These are phyloP conservation scores for Tetramorium bicarinatum DNA, from an alignment of 2,888 invertebrate species.

Conservation along the genomic window DNA sequence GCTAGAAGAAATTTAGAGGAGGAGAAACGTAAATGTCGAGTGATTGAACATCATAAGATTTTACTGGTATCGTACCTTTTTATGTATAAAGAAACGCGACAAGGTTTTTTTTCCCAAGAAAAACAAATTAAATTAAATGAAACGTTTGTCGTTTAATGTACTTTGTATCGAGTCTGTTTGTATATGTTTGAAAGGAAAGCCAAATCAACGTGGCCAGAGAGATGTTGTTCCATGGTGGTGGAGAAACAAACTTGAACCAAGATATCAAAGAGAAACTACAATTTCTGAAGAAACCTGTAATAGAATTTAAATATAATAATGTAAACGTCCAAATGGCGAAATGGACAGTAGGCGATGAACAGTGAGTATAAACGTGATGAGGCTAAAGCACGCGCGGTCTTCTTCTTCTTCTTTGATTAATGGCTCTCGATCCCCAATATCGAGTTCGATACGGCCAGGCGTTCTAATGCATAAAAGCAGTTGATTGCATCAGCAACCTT, in stretches of 20 bases:
- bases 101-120: background rate
- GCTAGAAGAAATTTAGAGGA: constrained; percentile 93
- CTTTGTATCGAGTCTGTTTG: background rate
- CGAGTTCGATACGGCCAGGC: no score
- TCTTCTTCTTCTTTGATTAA: no score
- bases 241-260: constrained; percentile 91
- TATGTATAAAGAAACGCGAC: background rate
- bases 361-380: constrained; percentile 45
- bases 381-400: no score
- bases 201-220: constrained; percentile 92
- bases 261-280: constrained; percentile 94
- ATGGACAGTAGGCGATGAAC: constrained; percentile 80
- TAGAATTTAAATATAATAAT: constrained; percentile 86
- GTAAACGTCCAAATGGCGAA: constrained; percentile 76
- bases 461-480: no score
- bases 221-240: constrained; percentile 91
- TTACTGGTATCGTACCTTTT: constrained; percentile 88
- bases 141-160: background rate
- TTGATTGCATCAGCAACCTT: no score
- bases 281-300: constrained; percentile 90
- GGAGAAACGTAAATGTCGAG: constrained; percentile 91
- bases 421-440: no score
- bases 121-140: background rate
- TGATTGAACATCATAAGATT: constrained; percentile 91
- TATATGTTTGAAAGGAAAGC: constrained; percentile 88